Percentiles rank a stretch among this genome's conserved stretches.
Conservation (phyloP, 2,797 vertebrate species). For the Basileuterus tristriatus region DNA sequence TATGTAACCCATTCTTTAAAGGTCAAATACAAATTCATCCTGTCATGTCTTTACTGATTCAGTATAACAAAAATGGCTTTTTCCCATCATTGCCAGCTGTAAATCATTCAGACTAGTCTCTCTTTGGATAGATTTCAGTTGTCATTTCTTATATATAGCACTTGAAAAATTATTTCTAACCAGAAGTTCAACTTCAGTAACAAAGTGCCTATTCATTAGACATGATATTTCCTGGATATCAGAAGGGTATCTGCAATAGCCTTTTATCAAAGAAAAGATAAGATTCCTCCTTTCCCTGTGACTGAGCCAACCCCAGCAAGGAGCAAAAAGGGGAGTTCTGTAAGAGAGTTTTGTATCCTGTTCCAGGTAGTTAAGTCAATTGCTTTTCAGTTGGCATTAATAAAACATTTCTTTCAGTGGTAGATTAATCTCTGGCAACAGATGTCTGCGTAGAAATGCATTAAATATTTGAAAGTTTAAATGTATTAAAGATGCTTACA, state of each 20-base stretch:
- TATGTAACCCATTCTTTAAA: background rate
- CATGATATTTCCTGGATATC: conserved; percentile 50
- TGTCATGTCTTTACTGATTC: conserved; percentile 20
- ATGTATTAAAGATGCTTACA: background rate
- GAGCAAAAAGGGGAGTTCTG: background rate
- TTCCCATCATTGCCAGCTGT: background rate
- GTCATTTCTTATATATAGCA: conserved; percentile 32
- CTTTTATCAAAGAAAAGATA: conserved; percentile 50
- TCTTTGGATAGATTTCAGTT: conserved; percentile 39
- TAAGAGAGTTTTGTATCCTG: conserved; percentile 4
- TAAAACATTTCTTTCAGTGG: conserved; percentile 19
- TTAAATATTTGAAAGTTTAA: background rate
- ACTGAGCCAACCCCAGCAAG: conserved; percentile 11
- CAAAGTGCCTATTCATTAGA: conserved; percentile 57
- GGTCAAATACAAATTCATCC: conserved; percentile 13
- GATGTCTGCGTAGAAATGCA: background rate
- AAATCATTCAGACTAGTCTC: conserved; percentile 4
- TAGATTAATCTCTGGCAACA: background rate
- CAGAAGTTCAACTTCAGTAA: conserved; percentile 54
- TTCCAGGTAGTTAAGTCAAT: conserved; percentile 25
- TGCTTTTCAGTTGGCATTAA: conserved; percentile 39
- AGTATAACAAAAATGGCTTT: background rate
- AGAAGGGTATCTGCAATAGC: conserved; percentile 40
- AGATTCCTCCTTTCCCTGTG: conserved; percentile 16
- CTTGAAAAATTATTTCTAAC: conserved; percentile 58